phyloP scores from a whole-genome alignment of 1,140 invertebrate genomes.

The Brachionus rubens region DNA sequence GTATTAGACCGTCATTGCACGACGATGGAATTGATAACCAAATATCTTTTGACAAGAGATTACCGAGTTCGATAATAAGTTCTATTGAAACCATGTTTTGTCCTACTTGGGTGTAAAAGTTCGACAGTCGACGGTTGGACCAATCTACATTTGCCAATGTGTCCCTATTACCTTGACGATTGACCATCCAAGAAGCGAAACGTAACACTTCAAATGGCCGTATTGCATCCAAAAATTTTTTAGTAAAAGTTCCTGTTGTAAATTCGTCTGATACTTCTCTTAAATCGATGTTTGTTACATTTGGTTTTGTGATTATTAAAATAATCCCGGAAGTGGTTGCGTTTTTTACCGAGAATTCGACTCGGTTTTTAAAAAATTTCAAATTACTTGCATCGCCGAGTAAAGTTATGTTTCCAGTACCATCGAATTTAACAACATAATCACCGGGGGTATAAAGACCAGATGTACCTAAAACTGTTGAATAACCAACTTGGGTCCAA shows the following conservation, averaged over 20 bases:
- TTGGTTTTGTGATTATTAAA: constrained; percentile 13
- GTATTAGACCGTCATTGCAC: constrained; percentile 50
- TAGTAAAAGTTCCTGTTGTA: not conserved
- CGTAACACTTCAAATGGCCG: not conserved
- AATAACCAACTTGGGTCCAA: not conserved
- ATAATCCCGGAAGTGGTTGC: constrained; percentile 10
- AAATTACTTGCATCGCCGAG: not conserved
- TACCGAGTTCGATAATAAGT: constrained; percentile 50
- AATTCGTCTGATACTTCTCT: not conserved
- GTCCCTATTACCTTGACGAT: not conserved
- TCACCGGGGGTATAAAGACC: constrained; percentile 11
- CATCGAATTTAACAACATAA: constrained; percentile 1
- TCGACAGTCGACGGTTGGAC: constrained; percentile 45
- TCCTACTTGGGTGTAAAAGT: constrained; percentile 50
- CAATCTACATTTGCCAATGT: constrained; percentile 48
- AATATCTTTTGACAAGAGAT: constrained; percentile 49
- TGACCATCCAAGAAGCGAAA: constrained; percentile 8
- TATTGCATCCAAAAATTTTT: not conserved
- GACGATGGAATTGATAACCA: constrained; percentile 52
- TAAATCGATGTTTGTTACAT: constrained; percentile 5
- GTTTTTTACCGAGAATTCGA: constrained; percentile 6
- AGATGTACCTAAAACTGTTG: not conserved
- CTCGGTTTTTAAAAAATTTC: not conserved
- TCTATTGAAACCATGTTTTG: constrained; percentile 49
- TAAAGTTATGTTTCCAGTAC: constrained; percentile 19